phyloP scores from a whole-genome alignment of 2,113 vertebrate genomes.

The Ptyas mucosa region DNA sequence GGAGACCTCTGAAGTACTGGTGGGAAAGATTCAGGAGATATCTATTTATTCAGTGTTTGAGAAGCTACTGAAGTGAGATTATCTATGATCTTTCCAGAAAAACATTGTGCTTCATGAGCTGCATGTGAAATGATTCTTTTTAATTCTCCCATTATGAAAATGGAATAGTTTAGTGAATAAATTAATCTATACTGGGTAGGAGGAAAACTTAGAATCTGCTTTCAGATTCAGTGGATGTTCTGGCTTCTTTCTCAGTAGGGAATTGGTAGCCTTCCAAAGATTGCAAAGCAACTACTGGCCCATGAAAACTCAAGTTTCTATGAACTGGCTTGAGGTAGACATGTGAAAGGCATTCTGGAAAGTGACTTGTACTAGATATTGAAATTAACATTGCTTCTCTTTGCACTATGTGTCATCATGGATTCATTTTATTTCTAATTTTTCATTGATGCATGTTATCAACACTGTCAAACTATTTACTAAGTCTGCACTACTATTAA shows the following conservation, averaged over 20 bases:
- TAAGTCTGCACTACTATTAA: too few relatives aligned
- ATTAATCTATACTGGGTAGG: background rate
- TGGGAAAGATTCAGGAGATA: background rate
- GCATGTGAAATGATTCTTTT: background rate
- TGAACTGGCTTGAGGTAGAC: background rate
- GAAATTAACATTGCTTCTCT: background rate
- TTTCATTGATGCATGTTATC: background rate
- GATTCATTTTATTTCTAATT: background rate
- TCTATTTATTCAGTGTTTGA: background rate
- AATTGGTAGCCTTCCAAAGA: background rate
- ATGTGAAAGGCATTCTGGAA: background rate
- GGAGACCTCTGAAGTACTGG: background rate
- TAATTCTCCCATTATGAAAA: background rate
- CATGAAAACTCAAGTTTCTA: background rate
- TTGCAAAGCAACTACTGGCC: background rate
- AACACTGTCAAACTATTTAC: too few relatives aligned
- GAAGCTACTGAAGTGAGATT: background rate
- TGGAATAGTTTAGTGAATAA: background rate
- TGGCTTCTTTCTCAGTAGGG: background rate
- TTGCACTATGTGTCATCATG: too few relatives aligned
- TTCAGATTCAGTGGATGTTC: too few relatives aligned
- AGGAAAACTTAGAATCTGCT: background rate
- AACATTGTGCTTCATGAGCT: background rate
- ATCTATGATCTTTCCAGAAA: background rate
- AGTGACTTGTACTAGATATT: background rate